Evolutionary conservation across 2,888 invertebrate species (phyloP).

Genomic region (Sarcophaga carnaria): DNA sequence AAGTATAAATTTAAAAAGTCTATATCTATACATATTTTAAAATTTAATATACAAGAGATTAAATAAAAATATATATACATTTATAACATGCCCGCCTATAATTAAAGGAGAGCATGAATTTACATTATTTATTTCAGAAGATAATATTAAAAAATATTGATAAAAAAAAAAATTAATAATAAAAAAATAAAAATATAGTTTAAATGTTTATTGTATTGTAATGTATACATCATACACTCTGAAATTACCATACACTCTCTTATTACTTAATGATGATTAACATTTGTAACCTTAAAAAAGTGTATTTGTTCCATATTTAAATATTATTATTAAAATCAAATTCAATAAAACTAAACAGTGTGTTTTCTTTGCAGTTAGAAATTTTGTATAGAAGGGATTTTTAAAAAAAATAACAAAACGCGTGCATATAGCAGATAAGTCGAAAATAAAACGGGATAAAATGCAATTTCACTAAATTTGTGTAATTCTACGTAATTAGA

Average conservation of each 20-base stretch:
- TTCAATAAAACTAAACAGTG: slow-evolving; percentile 54
- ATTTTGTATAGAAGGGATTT: too few relatives aligned
- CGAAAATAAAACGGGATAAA: too few relatives aligned
- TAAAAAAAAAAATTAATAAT: slow-evolving; percentile 16
- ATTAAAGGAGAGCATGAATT: slow-evolving; percentile 51
- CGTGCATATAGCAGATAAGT: too few relatives aligned
- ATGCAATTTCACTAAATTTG: too few relatives aligned
- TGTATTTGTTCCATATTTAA: slow-evolving; percentile 70
- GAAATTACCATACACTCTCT: slow-evolving; percentile 42
- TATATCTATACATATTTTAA: slow-evolving; percentile 63
- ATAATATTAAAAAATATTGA: slow-evolving; percentile 22
- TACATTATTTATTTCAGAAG: slow-evolving; percentile 38
- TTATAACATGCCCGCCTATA: slow-evolving; percentile 15
- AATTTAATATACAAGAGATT: slow-evolving; percentile 57
- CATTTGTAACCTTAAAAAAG: slow-evolving; percentile 69
- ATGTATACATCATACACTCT: slow-evolving; percentile 46
- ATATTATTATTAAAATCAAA: slow-evolving; percentile 68
- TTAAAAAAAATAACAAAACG: too few relatives aligned
- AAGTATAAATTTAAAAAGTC: slow-evolving; percentile 49
- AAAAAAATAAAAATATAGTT: slow-evolving; percentile 52
- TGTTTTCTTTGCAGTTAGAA: background rate
- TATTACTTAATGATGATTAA: slow-evolving; percentile 66
- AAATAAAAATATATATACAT: slow-evolving; percentile 57
- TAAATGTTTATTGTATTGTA: slow-evolving; percentile 68
- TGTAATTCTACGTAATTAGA: too few relatives aligned